These are phyloP conservation scores for Ophthalmolycus amberensis DNA, from an alignment of 2,113 vertebrate genomes.

Conservation along the genomic window DNA sequence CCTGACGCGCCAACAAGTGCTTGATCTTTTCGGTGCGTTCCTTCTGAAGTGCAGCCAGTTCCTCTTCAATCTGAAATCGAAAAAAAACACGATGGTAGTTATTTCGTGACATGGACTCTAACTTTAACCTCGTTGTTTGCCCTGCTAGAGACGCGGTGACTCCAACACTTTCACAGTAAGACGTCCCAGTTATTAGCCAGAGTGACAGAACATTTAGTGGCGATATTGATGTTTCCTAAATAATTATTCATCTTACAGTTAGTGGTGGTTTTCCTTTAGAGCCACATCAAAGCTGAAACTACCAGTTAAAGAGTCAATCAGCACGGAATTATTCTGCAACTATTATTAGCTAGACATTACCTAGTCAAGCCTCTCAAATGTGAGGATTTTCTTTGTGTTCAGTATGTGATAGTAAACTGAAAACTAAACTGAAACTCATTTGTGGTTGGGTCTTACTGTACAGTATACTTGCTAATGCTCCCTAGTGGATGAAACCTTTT, in stretches of 20 bases:
- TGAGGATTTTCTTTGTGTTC: neutral
- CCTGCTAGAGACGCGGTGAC: neutral
- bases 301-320: neutral
- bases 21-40: conserved; percentile 97
- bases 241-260: neutral
- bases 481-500: neutral
- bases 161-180: neutral
- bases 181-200: neutral
- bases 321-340: neutral
- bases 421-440: too few relatives aligned
- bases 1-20: conserved; percentile 94
- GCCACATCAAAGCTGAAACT: neutral
- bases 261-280: neutral
- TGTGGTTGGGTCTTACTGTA: too few relatives aligned
- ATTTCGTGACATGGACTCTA: neutral
- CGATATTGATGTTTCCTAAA: neutral
- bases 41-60: conserved; percentile 96
- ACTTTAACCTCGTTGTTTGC: neutral
- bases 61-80: conserved; percentile 93
- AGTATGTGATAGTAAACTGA: too few relatives aligned
- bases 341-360: neutral
- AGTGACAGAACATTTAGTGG: neutral
- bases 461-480: neutral
- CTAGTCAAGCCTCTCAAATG: neutral
- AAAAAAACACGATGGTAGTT: neutral